A percentile compares a stretch with the other conserved stretches of the same genome.
Conservation (phyloP, 2,113 vertebrate species). For the Poecilia latipinna region DNA sequence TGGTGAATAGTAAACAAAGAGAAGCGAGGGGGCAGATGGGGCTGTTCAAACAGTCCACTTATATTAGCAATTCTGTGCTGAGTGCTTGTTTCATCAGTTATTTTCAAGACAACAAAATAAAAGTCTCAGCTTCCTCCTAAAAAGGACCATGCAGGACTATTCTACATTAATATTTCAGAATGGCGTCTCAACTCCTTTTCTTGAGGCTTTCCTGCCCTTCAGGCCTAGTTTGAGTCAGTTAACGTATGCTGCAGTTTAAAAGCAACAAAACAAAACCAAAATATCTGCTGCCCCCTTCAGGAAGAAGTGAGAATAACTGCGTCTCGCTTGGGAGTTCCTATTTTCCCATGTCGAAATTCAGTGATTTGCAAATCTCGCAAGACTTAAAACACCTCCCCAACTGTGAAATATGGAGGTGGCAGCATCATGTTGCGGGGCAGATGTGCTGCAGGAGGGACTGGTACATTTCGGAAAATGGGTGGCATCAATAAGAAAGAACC, state of each 20-base stretch:
- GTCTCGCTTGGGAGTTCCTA: not conserved
- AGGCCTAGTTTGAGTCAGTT: not conserved
- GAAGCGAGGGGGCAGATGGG: slow-evolving; percentile 35
- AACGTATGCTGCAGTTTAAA: slow-evolving; percentile 13
- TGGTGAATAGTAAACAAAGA: slow-evolving; percentile 52
- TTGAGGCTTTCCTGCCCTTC: slow-evolving; percentile 3
- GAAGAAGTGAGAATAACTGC: not conserved
- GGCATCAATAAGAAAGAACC: too few species aligned
- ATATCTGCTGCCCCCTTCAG: slow-evolving; percentile 56
- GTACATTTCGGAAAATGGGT: too few species aligned
- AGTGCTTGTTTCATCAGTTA: slow-evolving; percentile 39
- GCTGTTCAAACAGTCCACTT: slow-evolving; percentile 57
- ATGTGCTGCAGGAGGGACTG: too few species aligned
- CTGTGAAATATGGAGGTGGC: too few species aligned
- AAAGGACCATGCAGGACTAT: not conserved
- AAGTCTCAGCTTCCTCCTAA: not conserved
- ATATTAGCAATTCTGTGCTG: slow-evolving; percentile 57
- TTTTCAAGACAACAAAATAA: not conserved
- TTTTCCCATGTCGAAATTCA: too few species aligned
- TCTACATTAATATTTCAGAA: not conserved
- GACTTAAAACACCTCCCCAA: too few species aligned
- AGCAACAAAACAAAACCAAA: not conserved
- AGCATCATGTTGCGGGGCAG: too few species aligned
- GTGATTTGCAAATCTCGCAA: too few species aligned
- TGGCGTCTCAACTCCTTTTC: slow-evolving; percentile 1